phyloP scores from a whole-genome alignment of 2,113 vertebrate genomes.

The Fulmarus glacialis region DNA sequence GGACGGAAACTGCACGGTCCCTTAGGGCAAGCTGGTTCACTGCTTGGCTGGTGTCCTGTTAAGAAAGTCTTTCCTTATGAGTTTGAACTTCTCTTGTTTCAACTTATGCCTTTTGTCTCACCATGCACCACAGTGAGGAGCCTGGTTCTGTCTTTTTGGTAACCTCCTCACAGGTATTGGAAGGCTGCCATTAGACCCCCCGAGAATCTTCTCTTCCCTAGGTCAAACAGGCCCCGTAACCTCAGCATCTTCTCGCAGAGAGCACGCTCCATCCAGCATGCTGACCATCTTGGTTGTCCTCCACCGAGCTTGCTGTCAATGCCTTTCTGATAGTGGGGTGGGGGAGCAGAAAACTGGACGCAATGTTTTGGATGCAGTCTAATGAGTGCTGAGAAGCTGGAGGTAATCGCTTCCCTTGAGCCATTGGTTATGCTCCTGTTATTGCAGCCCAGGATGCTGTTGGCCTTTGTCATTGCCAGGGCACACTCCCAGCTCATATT shows the following conservation, averaged over 20 bases:
- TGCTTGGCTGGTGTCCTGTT: background rate
- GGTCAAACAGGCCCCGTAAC: background rate
- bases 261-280: background rate
- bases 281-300: background rate
- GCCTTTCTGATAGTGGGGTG: background rate
- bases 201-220: background rate
- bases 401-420: background rate
- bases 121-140: fast-evolving
- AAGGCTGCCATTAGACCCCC: background rate
- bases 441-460: background rate
- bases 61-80: fast-evolving
- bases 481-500: background rate
- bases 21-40: background rate
- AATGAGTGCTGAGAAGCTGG: background rate
- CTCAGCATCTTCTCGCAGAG: background rate
- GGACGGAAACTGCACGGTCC: background rate
- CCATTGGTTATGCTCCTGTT: background rate
- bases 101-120: background rate
- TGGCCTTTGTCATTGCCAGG: background rate
- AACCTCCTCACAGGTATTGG: background rate
- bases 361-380: background rate
- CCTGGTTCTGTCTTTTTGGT: background rate
- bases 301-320: fast-evolving
- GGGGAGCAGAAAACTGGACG: background rate
- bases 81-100: background rate